Evolutionary conservation across 64 coral and sea anemone genomes (phyloP), one percentile per base, ranked within the genome.

Genomic region (Pocillopora damicornis): DNA sequence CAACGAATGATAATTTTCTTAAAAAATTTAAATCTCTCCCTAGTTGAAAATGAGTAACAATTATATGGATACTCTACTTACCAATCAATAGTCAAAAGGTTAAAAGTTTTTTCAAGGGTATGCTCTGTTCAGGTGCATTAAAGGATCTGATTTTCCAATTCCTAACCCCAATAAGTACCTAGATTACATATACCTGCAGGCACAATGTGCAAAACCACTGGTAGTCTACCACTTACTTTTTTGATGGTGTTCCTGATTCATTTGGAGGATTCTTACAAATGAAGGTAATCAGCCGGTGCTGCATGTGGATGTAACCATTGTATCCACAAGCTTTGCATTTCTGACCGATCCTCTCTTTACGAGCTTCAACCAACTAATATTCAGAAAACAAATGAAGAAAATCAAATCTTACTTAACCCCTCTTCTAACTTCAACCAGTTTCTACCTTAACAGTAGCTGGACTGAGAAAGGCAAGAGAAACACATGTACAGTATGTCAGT

Each of bases 211-310:
- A 51, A 51, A 7, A 51, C 42, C 42, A 51, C 42, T 4, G 42
- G 9, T n/a, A 13, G 23, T 15, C 37, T 73, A 17, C 18, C 15
- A 88, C 95, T 87, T 87, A 98, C 96, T 95, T 98, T 42, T 98
- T 98, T 38, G 96, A 95, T 9, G 96, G 96, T 63, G 96, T 98
- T 34, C 74, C 96, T 85, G 76, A 59, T 17, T 98, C 96, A 63
- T 86, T 79, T n/a, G 96, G 96, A n/a, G 96, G 96, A 68, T 98
- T 98, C 59, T 95, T 98, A 37, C 93, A 91, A 81, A 98, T 98
- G 78, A 92, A 98, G 1, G 96, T 98, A 37, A 98, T 98, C 13
- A 98, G 83, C 51, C 96, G 91, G 63, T 98, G 96, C 23, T 94
- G 90, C 61, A 98, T 86, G 11, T 87, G 76, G 23, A 98, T 94